These are phyloP conservation scores for Melinaea marsaeus DNA, from an alignment of 2,888 invertebrate species.

Conservation along the genomic window DNA sequence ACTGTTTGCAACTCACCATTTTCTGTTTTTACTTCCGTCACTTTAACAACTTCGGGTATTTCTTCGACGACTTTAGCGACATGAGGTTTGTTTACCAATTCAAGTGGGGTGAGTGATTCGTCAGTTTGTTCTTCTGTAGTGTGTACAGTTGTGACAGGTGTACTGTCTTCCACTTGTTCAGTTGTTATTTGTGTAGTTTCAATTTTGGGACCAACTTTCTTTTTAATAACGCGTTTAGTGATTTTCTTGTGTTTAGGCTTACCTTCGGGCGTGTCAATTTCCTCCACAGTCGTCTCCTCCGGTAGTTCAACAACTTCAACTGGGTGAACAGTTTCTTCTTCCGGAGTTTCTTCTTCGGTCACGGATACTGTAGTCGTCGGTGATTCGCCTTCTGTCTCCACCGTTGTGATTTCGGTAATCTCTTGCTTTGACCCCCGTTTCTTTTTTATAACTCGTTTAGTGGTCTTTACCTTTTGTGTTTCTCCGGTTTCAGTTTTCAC, in stretches of 20 bases:
- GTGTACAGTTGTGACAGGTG: conserved; percentile 37
- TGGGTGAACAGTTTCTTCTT: conserved; percentile 42
- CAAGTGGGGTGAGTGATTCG: not conserved
- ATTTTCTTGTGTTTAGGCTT: conserved; percentile 39
- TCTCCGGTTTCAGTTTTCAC: conserved; percentile 41
- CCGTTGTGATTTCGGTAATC: conserved; percentile 37
- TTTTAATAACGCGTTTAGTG: conserved; percentile 36
- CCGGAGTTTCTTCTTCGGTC: conserved; percentile 39
- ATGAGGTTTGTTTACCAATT: not conserved
- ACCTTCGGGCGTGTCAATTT: conserved; percentile 34
- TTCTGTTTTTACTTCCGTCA: conserved; percentile 22
- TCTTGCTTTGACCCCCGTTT: conserved; percentile 33
- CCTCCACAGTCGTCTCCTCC: conserved; percentile 34
- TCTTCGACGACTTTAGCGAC: not conserved
- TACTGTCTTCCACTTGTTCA: conserved; percentile 56
- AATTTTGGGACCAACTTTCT: conserved; percentile 43
- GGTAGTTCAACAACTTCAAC: conserved; percentile 39
- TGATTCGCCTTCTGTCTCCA: conserved; percentile 36
- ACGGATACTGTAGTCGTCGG: conserved; percentile 35
- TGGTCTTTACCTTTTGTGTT: conserved; percentile 37
- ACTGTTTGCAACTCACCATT: conserved; percentile 50
- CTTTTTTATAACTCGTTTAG: conserved; percentile 50
- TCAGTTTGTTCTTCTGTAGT: conserved; percentile 8
- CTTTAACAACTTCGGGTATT: not conserved
- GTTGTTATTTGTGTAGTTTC: conserved; percentile 30